Base-by-base conservation (phyloP, 2,888 invertebrate genomes). In the Caenorhabditis uteleia region DNA sequence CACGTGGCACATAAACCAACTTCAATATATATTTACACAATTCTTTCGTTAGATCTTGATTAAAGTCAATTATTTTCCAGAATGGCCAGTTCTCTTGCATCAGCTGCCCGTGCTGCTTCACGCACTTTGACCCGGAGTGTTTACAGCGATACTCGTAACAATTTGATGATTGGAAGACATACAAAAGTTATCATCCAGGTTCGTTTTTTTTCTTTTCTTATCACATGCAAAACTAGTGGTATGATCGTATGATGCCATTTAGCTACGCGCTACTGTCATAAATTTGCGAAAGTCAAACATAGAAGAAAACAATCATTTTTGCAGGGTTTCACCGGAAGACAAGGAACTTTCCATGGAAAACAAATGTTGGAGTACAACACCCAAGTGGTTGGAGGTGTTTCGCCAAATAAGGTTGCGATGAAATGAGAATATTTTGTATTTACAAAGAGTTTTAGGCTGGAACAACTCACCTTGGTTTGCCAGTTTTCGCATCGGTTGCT, bases 341-440 rank as follows among this genome's bases (percentile, higher is more conserved):
- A 81, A 57, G 87, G 87, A 31, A 86, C 87, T 2, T 87, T 87
- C 80, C 87, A 87, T 77, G 91, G 92, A 84, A 91, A 93, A 84
- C 97, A 98, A 86, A 95, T 97, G n/a, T 87, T 99, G 62, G 95
- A 97, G 80, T 99, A 99, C 89, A 95, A 95, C 71, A 95, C 97
- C 8, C 91, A 92, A 82, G 86, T 95, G 83, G 94, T 95, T 70
- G 95, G 94, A 61, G 94, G 88, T 26, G 87, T 88, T 18, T 87
- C 87, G 8, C 74, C 75, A 12, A 70, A 70, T 47, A 75, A 75
- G 46, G 66, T 60, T n/a, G n/a, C n/a, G n/a, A n/a, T n/a, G n/a
- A n/a, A n/a, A n/a, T n/a, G n/a, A n/a, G n/a, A n/a, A n/a, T n/a
- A n/a, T n/a, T n/a, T n/a, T n/a, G 20, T 14, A 16, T 38, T 20